Conservation (phyloP, 1,140 invertebrate genomes). For the Temnothorax nylanderi region DNA sequence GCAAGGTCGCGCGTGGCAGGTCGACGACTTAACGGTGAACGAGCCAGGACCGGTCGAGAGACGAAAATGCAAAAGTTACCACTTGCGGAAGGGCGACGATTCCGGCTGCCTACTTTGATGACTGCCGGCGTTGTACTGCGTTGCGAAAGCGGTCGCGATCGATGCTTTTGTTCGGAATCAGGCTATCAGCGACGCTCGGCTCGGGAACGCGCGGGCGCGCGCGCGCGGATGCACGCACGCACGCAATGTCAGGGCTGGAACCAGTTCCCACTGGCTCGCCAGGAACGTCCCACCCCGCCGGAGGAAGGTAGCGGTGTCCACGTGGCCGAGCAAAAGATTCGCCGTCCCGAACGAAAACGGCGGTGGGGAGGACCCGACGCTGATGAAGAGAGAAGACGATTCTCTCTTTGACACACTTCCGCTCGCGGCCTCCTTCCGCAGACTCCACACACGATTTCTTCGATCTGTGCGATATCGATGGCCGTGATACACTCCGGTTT, state of each 20-base stretch:
- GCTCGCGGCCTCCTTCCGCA: slow-evolving; percentile 25
- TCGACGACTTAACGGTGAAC: no score
- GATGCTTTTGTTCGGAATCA: slow-evolving; percentile 67
- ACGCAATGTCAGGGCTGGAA: slow-evolving; percentile 82
- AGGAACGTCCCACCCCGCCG: neutral
- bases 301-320: neutral
- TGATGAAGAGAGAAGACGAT: slow-evolving; percentile 27
- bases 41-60: neutral
- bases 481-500: neutral
- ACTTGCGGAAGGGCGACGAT: neutral
- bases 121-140: slow-evolving; percentile 9
- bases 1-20: neutral
- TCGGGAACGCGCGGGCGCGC: neutral
- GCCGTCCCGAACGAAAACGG: neutral
- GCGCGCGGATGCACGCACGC: slow-evolving; percentile 62
- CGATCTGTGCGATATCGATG: neutral
- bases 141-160: slow-evolving; percentile 70
- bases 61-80: neutral
- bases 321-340: neutral
- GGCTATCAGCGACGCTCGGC: slow-evolving; percentile 29
- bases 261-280: slow-evolving; percentile 32
- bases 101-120: neutral
- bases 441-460: neutral
- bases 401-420: slow-evolving; percentile 65
- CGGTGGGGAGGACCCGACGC: neutral